A percentile compares a stretch with the other conserved stretches of the same genome.
Conservation (phyloP, 2,797 vertebrate species). For the Sparus aurata region DNA sequence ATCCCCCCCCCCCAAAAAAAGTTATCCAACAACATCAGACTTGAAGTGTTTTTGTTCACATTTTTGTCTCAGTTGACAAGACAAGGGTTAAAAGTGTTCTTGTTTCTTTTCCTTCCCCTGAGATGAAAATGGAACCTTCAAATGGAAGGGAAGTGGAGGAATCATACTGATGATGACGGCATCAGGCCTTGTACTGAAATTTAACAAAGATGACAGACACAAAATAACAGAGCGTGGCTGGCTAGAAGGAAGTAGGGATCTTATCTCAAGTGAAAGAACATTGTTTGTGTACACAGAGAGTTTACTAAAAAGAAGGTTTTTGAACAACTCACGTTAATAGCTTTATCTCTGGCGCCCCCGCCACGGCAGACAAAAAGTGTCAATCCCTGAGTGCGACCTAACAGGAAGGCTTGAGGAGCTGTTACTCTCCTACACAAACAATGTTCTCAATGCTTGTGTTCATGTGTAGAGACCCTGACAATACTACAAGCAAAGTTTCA, state of each 20-base stretch:
- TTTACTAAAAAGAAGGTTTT: too few species aligned
- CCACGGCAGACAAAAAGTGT: too few species aligned
- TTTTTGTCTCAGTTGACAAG: constrained; percentile 43
- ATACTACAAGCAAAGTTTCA: too few species aligned
- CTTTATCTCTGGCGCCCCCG: too few species aligned
- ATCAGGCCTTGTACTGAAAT: background rate
- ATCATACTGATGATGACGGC: constrained; percentile 44
- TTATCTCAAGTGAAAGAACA: too few species aligned
- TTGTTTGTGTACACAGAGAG: too few species aligned
- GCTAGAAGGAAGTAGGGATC: background rate
- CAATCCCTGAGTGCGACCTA: too few species aligned
- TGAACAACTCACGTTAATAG: too few species aligned
- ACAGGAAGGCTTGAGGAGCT: too few species aligned
- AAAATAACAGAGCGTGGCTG: background rate
- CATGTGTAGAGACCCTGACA: too few species aligned
- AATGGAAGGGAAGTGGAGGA: constrained; percentile 45
- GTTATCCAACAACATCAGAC: constrained; percentile 31
- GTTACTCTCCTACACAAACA: too few species aligned
- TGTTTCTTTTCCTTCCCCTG: constrained; percentile 36
- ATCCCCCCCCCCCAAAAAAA: constrained; percentile 44
- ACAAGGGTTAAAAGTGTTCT: constrained; percentile 29
- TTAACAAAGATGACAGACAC: constrained; percentile 9
- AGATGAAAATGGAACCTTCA: constrained; percentile 63
- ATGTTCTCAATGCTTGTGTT: too few species aligned
- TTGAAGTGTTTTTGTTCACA: constrained; percentile 51